Evolutionary conservation across 2,797 vertebrate genomes (phyloP).

Genomic region (Trachurus trachurus): DNA sequence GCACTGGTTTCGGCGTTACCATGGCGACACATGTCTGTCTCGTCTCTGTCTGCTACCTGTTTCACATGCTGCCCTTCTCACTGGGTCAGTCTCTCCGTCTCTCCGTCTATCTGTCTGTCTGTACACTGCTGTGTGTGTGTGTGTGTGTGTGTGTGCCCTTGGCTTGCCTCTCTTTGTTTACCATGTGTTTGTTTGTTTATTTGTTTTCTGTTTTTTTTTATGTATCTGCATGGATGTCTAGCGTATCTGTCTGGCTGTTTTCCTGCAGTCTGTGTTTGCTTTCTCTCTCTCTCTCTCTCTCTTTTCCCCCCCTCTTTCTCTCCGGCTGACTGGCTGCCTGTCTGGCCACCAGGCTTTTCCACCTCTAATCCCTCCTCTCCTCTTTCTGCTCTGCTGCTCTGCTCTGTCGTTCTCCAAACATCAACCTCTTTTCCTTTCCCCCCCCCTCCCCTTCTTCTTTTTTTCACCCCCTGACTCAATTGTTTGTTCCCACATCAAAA

Average conservation of each 20-base stretch:
- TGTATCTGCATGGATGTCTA: constrained; percentile 46
- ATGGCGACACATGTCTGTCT: constrained; percentile 83
- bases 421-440: constrained; percentile 15
- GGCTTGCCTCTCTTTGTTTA: constrained; percentile 51
- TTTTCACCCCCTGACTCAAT: constrained; percentile 34
- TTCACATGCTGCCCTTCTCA: constrained; percentile 56
- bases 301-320: constrained; percentile 27
- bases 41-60: constrained; percentile 78
- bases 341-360: constrained; percentile 77
- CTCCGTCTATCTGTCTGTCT: constrained; percentile 5
- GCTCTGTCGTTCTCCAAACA: constrained; percentile 30
- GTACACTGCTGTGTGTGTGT: neutral
- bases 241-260: constrained; percentile 36
- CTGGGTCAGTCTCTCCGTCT: constrained; percentile 56
- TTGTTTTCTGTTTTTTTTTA: constrained; percentile 26
- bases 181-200: constrained; percentile 57
- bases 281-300: constrained; percentile 48
- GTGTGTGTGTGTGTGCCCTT: constrained; percentile 44
- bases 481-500: constrained; percentile 72
- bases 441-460: too few relatives aligned
- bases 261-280: constrained; percentile 60
- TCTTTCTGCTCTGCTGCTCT: constrained; percentile 70
- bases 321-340: constrained; percentile 63
- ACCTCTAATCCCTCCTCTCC: constrained; percentile 76
- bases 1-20: constrained; percentile 85